A percentile compares a stretch with the other conserved stretches of the same genome.
Evolutionary conservation across 2,888 invertebrate genomes (phyloP).

Genomic region (Lasioglossum pauxillum): DNA sequence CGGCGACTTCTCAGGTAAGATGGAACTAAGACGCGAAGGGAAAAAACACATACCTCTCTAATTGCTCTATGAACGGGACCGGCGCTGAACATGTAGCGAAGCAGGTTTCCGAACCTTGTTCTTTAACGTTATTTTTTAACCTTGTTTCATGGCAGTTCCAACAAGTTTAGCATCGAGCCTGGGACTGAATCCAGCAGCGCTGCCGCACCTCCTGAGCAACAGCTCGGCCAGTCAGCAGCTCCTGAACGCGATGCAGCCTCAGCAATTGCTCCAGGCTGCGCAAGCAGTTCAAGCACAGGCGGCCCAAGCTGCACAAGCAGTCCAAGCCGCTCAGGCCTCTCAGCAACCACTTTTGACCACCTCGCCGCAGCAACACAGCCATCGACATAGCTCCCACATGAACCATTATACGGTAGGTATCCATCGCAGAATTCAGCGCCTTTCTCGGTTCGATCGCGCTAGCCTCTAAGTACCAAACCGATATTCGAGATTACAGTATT

Average conservation of each 20-base stretch:
- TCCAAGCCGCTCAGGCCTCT: slow-evolving; percentile 78
- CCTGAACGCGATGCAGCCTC: slow-evolving; percentile 90
- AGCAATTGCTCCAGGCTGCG: slow-evolving; percentile 85
- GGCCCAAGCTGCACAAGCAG: slow-evolving; percentile 76
- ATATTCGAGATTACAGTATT: background rate
- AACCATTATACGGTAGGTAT: slow-evolving; percentile 81
- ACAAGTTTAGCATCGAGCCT: slow-evolving; percentile 89
- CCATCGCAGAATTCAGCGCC: background rate
- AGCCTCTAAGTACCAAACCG: background rate
- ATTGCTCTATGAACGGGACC: background rate
- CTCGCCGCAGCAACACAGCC: slow-evolving; percentile 81
- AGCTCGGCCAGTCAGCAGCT: slow-evolving; percentile 90
- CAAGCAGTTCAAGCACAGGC: slow-evolving; percentile 80
- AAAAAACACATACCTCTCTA: no score
- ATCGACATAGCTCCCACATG: slow-evolving; percentile 82
- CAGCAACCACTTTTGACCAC: slow-evolving; percentile 81
- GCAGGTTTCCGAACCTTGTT: background rate
- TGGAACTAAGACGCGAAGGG: background rate
- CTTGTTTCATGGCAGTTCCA: slow-evolving; percentile 82
- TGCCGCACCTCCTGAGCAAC: slow-evolving; percentile 91
- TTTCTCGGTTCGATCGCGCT: background rate
- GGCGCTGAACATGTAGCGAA: background rate
- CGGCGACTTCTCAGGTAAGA: slow-evolving; percentile 77
- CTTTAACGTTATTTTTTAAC: slow-evolving; percentile 19
- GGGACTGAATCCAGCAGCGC: slow-evolving; percentile 87